phyloP scores from a whole-genome alignment of 2,797 vertebrate genomes.

The Argentina silus region DNA sequence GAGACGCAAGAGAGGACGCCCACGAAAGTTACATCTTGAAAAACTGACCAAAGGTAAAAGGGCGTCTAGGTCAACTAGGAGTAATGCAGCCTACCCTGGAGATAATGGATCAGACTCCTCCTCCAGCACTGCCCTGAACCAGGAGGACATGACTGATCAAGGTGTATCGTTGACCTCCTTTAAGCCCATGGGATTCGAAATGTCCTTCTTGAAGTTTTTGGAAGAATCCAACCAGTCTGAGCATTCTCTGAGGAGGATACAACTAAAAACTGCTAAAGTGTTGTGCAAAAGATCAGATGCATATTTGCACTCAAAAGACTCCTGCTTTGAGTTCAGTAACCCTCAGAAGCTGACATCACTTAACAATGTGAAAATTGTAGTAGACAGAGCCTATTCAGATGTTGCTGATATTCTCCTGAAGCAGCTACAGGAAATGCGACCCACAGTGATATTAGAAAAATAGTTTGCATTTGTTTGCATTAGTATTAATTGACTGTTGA shows the following conservation, averaged over 20 bases:
- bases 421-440: constrained; percentile 95
- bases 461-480: constrained; percentile 29
- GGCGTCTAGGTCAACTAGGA: constrained; percentile 53
- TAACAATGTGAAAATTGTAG: constrained; percentile 85
- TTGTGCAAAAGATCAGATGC: constrained; percentile 48
- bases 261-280: constrained; percentile 44
- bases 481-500: constrained; percentile 38
- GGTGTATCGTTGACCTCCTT: constrained; percentile 86
- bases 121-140: constrained; percentile 59
- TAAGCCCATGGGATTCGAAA: constrained; percentile 97
- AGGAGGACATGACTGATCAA: constrained; percentile 75
- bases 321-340: constrained; percentile 86
- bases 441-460: constrained; percentile 85
- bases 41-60: constrained; percentile 63
- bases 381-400: constrained; percentile 83
- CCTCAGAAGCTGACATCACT: constrained; percentile 83
- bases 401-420: constrained; percentile 83
- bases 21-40: constrained; percentile 58
- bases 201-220: constrained; percentile 95
- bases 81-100: constrained; percentile 42
- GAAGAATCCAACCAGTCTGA: constrained; percentile 89
- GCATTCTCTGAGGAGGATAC: constrained; percentile 73
- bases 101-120: constrained; percentile 80
- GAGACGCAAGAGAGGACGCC: constrained; percentile 79
- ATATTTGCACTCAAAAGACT: constrained; percentile 70